Conservation (phyloP, 2,888 invertebrate genomes). For the Strigamia transsilvanica region DNA sequence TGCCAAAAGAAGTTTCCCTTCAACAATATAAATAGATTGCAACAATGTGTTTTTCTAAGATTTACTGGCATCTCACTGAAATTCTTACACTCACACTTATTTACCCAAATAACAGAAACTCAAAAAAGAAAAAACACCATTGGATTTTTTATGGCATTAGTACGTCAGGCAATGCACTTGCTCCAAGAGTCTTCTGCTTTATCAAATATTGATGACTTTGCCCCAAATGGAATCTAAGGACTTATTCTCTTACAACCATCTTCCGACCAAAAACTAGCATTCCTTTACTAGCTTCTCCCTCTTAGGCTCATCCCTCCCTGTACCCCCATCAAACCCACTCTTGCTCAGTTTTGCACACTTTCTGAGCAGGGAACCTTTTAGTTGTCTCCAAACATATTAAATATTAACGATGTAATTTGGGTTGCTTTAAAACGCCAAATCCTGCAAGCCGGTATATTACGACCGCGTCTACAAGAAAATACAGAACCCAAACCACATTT, state of each 20-base stretch:
- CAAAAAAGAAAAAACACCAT: neutral
- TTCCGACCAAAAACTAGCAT: neutral
- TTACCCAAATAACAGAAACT: neutral
- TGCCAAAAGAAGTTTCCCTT: too few species aligned
- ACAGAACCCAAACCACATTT: neutral
- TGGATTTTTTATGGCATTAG: neutral
- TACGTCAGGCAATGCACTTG: slow-evolving; percentile 14
- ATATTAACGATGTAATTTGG: slow-evolving; percentile 7
- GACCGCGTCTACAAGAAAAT: neutral
- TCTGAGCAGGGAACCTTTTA: slow-evolving; percentile 5
- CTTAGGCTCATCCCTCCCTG: neutral
- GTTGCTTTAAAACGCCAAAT: neutral
- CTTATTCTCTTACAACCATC: neutral
- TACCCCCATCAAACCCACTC: slow-evolving; percentile 18
- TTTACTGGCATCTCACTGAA: neutral
- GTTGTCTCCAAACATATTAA: slow-evolving; percentile 21
- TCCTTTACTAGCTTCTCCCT: slow-evolving; percentile 23
- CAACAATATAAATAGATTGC: too few species aligned
- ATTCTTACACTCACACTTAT: neutral
- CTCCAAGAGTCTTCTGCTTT: slow-evolving; percentile 8
- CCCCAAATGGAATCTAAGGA: slow-evolving; percentile 30
- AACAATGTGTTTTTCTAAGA: neutral
- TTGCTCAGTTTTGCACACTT: slow-evolving; percentile 30
- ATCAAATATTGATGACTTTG: neutral
- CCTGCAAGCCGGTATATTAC: neutral